Conservation (phyloP, 2,797 vertebrate genomes). For the Coregonus suidteri region DNA sequence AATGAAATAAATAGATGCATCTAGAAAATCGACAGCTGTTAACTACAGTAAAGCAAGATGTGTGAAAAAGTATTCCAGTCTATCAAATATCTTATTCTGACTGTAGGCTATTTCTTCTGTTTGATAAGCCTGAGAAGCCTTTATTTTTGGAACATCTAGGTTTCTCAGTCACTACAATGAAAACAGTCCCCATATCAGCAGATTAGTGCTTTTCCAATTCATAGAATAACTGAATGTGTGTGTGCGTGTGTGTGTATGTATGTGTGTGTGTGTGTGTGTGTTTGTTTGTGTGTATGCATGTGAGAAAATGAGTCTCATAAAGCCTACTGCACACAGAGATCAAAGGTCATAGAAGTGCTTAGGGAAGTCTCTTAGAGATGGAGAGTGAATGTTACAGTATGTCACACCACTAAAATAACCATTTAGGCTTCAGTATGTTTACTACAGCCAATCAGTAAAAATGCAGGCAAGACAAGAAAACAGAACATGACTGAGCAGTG, state of each 20-base stretch:
- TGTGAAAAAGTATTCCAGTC: slow-evolving; percentile 10
- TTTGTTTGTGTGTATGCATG: neutral
- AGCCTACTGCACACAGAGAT: neutral
- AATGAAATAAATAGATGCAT: slow-evolving; percentile 68
- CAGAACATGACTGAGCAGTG: slow-evolving; percentile 3
- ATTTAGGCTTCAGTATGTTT: neutral
- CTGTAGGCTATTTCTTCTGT: neutral
- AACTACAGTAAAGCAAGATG: slow-evolving; percentile 10
- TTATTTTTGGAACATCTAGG: neutral
- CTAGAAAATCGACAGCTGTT: slow-evolving; percentile 53
- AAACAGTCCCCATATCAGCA: neutral
- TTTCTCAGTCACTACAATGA: neutral
- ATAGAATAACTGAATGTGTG: neutral
- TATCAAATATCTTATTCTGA: neutral
- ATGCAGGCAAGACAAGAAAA: neutral
- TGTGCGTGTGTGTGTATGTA: neutral
- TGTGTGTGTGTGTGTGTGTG: neutral
- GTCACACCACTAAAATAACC: neutral
- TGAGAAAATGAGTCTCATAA: neutral
- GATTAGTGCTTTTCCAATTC: neutral
- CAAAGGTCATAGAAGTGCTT: neutral
- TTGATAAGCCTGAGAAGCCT: neutral
- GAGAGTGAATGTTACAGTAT: slow-evolving; percentile 17
- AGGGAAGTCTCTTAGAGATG: slow-evolving; percentile 4
- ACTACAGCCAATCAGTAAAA: slow-evolving; percentile 13